Evolutionary conservation across 1,140 invertebrate species (phyloP).

Genomic region (Ylistrum balloti): DNA sequence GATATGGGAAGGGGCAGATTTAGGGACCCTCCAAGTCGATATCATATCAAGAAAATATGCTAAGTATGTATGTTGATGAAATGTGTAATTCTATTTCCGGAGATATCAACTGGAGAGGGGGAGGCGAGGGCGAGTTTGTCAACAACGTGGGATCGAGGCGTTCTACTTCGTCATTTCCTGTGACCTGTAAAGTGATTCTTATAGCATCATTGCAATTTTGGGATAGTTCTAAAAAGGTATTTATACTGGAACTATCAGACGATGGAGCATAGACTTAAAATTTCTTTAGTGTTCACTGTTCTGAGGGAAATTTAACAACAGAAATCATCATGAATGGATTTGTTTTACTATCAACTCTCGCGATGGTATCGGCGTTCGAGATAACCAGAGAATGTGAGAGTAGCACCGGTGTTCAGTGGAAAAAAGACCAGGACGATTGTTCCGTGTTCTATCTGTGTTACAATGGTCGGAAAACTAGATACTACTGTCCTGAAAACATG

Average conservation of each 20-base stretch:
- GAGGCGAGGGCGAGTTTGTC: neutral
- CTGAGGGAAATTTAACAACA: too few species aligned
- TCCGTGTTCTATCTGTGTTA: slow-evolving; percentile 59
- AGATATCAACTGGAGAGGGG: neutral
- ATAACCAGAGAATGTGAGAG: neutral
- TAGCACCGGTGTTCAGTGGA: slow-evolving; percentile 21
- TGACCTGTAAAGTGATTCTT: neutral
- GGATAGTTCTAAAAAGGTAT: neutral
- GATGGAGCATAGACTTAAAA: too few species aligned
- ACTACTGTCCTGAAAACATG: slow-evolving; percentile 45
- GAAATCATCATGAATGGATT: neutral
- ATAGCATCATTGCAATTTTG: neutral
- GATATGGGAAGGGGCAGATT: neutral
- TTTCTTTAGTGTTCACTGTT: too few species aligned
- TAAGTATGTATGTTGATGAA: neutral
- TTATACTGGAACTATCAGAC: neutral
- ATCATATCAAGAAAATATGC: neutral
- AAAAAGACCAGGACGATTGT: slow-evolving; percentile 54
- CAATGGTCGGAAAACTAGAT: slow-evolving; percentile 47
- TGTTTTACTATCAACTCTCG: neutral
- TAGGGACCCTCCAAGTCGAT: neutral
- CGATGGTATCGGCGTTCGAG: neutral
- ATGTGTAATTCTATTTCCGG: neutral
- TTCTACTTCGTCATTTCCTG: neutral
- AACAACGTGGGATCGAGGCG: neutral